Evolutionary conservation across 2,113 vertebrate species (phyloP).

Genomic region (Rostratula benghalensis): DNA sequence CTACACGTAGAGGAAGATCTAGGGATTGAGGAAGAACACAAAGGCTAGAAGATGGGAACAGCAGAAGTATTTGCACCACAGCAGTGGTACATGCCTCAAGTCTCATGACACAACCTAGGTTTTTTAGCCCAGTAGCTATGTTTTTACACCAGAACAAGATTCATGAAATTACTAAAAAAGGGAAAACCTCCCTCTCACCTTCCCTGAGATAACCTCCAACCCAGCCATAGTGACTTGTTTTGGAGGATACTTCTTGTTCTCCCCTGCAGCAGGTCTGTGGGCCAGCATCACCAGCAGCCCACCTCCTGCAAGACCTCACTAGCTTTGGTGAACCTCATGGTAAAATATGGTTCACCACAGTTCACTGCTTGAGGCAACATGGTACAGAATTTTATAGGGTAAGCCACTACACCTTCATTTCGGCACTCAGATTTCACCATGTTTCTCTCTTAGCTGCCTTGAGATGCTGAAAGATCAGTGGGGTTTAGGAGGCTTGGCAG

Average conservation of each 20-base stretch:
- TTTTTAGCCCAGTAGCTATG: neutral
- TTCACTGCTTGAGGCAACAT: neutral
- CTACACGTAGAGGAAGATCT: neutral
- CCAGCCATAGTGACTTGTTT: neutral
- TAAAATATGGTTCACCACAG: rapidly evolving
- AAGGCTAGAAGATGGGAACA: neutral
- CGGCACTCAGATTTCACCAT: neutral
- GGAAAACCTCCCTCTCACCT: neutral
- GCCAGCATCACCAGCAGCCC: neutral
- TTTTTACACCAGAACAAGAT: neutral
- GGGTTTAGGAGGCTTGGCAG: neutral
- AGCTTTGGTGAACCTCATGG: rapidly evolving
- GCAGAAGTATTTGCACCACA: neutral
- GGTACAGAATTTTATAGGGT: rapidly evolving
- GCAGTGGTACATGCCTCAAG: rapidly evolving
- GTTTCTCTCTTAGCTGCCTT: neutral
- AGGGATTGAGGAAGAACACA: neutral
- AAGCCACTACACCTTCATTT: rapidly evolving
- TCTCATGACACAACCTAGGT: neutral
- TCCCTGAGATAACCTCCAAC: neutral
- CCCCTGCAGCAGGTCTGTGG: rapidly evolving
- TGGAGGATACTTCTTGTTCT: neutral
- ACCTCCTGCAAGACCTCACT: neutral
- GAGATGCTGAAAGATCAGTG: neutral
- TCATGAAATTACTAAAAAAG: rapidly evolving